A percentile compares a stretch with the other conserved stretches of the same genome.
phyloP scores from a whole-genome alignment of 2,113 vertebrate species.

The Chaenogobius annularis region DNA sequence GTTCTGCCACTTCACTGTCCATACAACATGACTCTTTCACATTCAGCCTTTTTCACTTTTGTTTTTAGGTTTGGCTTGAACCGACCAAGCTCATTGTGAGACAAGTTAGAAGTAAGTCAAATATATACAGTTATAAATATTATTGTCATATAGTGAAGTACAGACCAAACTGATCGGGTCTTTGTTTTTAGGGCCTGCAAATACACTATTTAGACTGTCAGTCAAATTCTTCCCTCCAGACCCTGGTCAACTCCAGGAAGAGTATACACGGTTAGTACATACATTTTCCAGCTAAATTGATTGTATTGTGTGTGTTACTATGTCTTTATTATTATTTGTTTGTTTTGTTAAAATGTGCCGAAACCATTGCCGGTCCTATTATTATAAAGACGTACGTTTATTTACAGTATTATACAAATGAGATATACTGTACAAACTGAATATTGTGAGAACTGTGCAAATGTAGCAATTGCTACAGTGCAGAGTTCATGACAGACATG shows the following conservation, averaged over 20 bases:
- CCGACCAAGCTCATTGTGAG: conserved; percentile 87
- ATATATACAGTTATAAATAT: not conserved
- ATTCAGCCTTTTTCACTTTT: not conserved
- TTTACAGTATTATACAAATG: no score
- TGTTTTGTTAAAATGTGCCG: no score
- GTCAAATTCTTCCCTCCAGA: conserved; percentile 98
- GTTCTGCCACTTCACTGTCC: not conserved
- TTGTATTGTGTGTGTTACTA: no score
- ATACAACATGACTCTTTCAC: not conserved
- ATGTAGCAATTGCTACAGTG: not conserved
- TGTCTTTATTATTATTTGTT: no score
- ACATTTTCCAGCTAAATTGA: conserved; percentile 19
- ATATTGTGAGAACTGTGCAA: no score
- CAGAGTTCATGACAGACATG: not conserved
- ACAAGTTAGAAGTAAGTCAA: conserved; percentile 92
- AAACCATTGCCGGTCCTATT: not conserved
- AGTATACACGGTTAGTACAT: conserved; percentile 87
- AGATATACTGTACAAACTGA: not conserved
- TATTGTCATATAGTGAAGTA: not conserved
- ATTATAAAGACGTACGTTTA: conserved; percentile 24
- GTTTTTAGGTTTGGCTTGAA: conserved; percentile 91
- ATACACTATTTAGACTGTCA: conserved; percentile 85
- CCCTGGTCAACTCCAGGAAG: conserved; percentile 94
- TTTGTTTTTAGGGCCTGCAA: conserved; percentile 84
- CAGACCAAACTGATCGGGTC: conserved; percentile 2